Evolutionary conservation across 1,140 invertebrate species (phyloP), one percentile per base, ranked within the genome.

Genomic region (Acromyrmex heyeri): DNA sequence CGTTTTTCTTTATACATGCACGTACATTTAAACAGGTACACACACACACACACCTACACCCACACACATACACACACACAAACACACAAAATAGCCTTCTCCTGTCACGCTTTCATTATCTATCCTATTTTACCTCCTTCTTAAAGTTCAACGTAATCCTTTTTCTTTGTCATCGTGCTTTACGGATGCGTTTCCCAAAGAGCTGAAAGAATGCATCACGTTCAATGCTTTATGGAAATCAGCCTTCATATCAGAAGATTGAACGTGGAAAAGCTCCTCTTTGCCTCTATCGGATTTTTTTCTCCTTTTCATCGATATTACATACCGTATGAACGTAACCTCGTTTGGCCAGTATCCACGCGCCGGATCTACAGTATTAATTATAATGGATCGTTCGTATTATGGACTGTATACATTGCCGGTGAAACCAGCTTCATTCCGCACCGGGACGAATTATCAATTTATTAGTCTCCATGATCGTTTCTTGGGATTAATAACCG

Each of bases 211-310:
- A 79, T 62, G 62, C 88, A 57, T 44, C 53, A 16, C 59, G 65
- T 57, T 57, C 57, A 27, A 87, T 70, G 75, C 81, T 90, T 90
- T 90, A 87, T 90, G 75, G 62, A 85, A 90, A 76, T 87, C 86
- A 59, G 78, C 89, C 73, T 89, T 78, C 88, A 90, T 75, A 50
- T 76, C 86, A 72, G 70, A 57, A 90, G 79, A 90, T 90, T 90
- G 86, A 85, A 90, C 79, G 62, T 18, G 55, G 67, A 77, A 90
- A 90, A 85, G 75, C 62, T 85, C 0, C 64, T 30, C 62, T 76
- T 67, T 59, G 27, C 69, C 59, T 90, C 78, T 81, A 79, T 87
- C 86, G 59, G 14, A 10, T 48, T n/a, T 21, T 59, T 59, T 34
- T 27, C n/a, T 44, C 18, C 10, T 59, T 90, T 82, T 87, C 86